A percentile compares a stretch with the other conserved stretches of the same genome.
Evolutionary conservation across 2,888 invertebrate genomes (phyloP).

Genomic region (Dysmachus trigonus): DNA sequence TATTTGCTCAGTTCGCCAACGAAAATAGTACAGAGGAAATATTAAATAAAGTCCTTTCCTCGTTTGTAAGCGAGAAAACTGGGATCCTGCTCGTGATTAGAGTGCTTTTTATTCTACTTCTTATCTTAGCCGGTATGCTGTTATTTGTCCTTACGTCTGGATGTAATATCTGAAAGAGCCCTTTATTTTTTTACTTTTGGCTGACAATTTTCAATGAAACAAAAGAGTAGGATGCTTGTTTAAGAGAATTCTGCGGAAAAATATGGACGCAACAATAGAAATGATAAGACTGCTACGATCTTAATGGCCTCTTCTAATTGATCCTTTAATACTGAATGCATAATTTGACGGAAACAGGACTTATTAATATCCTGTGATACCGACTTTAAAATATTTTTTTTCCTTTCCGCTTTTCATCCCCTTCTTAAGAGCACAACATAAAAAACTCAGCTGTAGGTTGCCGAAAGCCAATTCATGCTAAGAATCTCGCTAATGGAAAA

Average conservation of each 20-base stretch:
- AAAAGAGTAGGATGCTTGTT: neutral
- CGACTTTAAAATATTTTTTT: neutral
- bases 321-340: neutral
- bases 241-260: neutral
- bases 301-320: neutral
- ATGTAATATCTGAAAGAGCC: neutral
- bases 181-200: neutral
- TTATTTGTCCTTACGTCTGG: neutral
- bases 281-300: neutral
- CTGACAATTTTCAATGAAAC: neutral
- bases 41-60: neutral
- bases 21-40: neutral
- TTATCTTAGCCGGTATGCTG: neutral
- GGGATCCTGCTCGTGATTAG: neutral
- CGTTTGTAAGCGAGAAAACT: neutral
- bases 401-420: neutral
- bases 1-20: neutral
- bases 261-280: neutral
- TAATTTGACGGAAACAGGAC: neutral
- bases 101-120: neutral
- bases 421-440: neutral
- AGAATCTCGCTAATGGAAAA: conserved; percentile 3
- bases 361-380: neutral
- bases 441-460: neutral
- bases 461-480: neutral